Conservation (phyloP, 2,888 invertebrate genomes). For the Lissocephala sabroskyi region DNA sequence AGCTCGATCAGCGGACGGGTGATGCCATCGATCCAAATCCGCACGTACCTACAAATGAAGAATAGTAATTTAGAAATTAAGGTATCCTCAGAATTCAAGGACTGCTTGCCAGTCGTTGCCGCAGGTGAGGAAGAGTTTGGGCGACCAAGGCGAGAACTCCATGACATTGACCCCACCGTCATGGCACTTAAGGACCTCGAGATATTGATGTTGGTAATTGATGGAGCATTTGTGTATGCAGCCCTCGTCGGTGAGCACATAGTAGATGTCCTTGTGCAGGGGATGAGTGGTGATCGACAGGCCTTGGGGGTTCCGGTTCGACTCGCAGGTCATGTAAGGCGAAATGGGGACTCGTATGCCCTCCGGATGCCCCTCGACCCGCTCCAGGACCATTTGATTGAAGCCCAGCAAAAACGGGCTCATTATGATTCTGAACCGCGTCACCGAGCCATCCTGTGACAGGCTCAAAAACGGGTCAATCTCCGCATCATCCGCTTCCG, state of each 20-base stretch:
- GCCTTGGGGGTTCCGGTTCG: constrained; percentile 78
- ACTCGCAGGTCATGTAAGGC: constrained; percentile 58
- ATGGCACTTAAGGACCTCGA: constrained; percentile 82
- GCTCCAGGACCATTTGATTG: constrained; percentile 79
- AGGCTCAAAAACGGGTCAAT: constrained; percentile 76
- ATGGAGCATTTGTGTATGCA: constrained; percentile 86
- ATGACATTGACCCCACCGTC: constrained; percentile 84
- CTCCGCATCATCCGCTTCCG: constrained; percentile 62
- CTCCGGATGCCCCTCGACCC: constrained; percentile 79
- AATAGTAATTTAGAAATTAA: too few species aligned
- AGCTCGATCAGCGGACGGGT: constrained; percentile 77
- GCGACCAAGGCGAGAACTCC: constrained; percentile 82
- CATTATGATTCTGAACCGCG: constrained; percentile 74
- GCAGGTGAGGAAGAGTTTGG: constrained; percentile 80
- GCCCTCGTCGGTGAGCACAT: constrained; percentile 90
- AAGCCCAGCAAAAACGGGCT: constrained; percentile 76
- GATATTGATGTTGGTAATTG: constrained; percentile 84
- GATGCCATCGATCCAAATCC: constrained; percentile 84
- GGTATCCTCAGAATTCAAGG: background rate
- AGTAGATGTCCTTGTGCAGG: constrained; percentile 77
- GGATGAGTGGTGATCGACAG: constrained; percentile 79
- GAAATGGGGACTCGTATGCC: constrained; percentile 71
- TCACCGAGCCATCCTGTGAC: constrained; percentile 78
- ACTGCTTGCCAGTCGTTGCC: constrained; percentile 80
- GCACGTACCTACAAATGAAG: constrained; percentile 76